Percentiles rank a stretch among this genome's conserved stretches.
Evolutionary conservation across 37 sponge, comb jelly and placozoan genomes (phyloP).

Genomic region (Crambe crambe): DNA sequence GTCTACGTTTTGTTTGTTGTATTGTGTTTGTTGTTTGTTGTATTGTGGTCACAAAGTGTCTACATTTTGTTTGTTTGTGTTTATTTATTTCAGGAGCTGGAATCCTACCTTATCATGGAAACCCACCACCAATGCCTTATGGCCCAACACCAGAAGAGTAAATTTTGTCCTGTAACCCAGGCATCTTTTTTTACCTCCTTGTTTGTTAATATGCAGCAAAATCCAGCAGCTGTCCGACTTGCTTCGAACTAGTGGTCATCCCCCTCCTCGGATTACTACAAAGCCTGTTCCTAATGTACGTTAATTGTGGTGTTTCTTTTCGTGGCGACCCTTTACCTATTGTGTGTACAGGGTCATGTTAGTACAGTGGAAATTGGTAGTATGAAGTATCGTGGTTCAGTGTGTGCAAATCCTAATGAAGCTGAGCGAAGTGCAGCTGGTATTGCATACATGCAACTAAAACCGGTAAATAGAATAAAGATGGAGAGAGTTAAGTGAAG

Average conservation of each 20-base stretch:
- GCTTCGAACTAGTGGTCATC: background rate
- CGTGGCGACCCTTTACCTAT: background rate
- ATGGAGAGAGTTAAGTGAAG: background rate
- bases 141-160: slow-evolving; percentile 16
- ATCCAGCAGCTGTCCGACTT: background rate
- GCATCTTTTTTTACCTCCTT: background rate
- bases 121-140: slow-evolving; percentile 7
- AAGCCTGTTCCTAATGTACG: background rate
- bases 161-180: background rate
- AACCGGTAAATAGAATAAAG: background rate
- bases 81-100: background rate
- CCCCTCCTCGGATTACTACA: background rate
- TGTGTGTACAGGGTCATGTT: slow-evolving; percentile 24
- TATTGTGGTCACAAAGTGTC: background rate
- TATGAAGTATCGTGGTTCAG: slow-evolving; percentile 23
- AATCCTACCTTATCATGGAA: background rate
- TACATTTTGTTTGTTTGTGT: background rate
- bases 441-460: slow-evolving; percentile 23
- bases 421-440: slow-evolving; percentile 35
- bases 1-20: too few species aligned
- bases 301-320: background rate
- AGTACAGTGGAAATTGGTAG: slow-evolving; percentile 21
- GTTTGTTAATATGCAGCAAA: background rate
- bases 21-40: too few species aligned
- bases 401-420: background rate